Base-by-base conservation (phyloP, 2,888 invertebrate species). In the Lordiphosa andalusiaca region DNA sequence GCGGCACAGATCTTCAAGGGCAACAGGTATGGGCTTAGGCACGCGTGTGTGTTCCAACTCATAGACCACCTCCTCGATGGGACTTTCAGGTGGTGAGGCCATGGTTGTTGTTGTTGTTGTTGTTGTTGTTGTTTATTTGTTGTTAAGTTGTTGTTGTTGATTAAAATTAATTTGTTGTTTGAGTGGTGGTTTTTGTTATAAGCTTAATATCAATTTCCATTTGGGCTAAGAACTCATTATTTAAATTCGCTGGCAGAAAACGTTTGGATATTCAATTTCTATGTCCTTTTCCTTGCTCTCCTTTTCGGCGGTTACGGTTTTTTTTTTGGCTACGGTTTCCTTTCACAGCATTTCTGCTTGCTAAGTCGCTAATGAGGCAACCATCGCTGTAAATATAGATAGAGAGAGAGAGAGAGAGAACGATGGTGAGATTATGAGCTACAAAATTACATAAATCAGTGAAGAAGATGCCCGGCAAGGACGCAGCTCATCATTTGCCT, bases 71-170 rank as follows among this genome's bases (percentile, higher is more conserved):
- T 96, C 96, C 89, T 96, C 96, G 70, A 95, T 93, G 50, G 95
- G 95, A 71, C 95, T 95, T 69, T 96, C 95, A 61, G 95, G 95
- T 68, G 95, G 95, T 71, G 95, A 95, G 83, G 95, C 95, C 95
- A 96, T 44, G 16, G 46, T 36, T 19, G n/a, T 9, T 38, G 16
- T 35, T 25, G 41, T 67, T 42, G 61, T 46, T 51, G 53, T 51
- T 19, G n/a, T n/a, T n/a, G n/a, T n/a, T n/a, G n/a, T n/a, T 54
- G 33, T 35, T 47, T 33, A 50, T 25, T 33, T 19, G 23, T 42
- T 51, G 53, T 51, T 19, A 1, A 25, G 25, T 25, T 7, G 23
- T 48, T 16, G 36, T 4, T 7, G 6, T 13, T 10, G 2, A 23
- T 49, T 49, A n/a, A 5, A 7, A 30, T 30, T 30, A 30, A 30